phyloP scores from a whole-genome alignment of 2,797 vertebrate genomes.

The Rhynchotus rufescens region DNA sequence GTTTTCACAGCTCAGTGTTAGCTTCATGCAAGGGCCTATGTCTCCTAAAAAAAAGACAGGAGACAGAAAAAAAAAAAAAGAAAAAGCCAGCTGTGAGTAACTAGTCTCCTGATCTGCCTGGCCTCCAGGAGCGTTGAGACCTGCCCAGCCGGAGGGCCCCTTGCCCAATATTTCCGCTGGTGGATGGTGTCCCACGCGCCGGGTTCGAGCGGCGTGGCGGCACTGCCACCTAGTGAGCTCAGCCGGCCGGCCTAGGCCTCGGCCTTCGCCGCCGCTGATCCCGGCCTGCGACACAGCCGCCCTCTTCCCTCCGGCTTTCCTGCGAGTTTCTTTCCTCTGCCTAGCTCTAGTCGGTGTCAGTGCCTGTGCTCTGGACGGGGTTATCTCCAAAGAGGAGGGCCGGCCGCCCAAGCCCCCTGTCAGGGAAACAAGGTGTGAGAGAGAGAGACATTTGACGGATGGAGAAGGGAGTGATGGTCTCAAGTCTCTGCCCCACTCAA shows the following conservation, averaged over 20 bases:
- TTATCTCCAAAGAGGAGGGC: background rate
- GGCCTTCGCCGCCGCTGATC: background rate
- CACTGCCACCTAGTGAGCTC: background rate
- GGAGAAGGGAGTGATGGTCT: background rate
- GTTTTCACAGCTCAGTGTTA: background rate
- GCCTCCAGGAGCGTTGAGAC: background rate
- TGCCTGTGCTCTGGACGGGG: background rate
- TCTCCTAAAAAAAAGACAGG: background rate
- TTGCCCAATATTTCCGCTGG: background rate
- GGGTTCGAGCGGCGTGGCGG: no score
- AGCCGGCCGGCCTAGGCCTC: background rate
- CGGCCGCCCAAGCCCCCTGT: no score
- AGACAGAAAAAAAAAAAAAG: background rate
- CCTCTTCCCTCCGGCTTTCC: background rate
- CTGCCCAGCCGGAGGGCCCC: background rate
- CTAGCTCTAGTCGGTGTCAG: background rate
- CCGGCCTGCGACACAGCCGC: background rate
- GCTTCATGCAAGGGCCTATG: fast-evolving
- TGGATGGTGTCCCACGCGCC: no score
- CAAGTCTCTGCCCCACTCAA: background rate
- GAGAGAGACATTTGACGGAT: background rate
- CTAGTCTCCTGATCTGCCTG: background rate
- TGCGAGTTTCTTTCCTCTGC: fast-evolving
- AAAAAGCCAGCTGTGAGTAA: no score
- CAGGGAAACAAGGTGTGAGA: background rate